Evolutionary conservation across 2,888 invertebrate species (phyloP).

Genomic region (Mycalesis mineus): DNA sequence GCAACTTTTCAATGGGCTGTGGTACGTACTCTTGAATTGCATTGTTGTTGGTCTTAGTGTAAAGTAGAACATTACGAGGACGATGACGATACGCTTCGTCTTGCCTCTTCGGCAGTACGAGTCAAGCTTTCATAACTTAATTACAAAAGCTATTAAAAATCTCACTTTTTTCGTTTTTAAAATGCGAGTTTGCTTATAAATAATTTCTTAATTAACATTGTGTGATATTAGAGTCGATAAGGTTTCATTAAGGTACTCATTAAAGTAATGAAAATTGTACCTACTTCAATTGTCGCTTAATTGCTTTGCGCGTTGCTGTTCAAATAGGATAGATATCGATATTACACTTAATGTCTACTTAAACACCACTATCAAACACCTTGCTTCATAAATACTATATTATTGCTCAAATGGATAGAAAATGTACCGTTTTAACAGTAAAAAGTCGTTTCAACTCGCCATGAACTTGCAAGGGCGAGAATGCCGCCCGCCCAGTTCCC

Average conservation of each 20-base stretch:
- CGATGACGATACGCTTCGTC: no score
- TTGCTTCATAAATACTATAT: constrained; percentile 3
- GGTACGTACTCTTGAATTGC: no score
- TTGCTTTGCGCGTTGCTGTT: background rate
- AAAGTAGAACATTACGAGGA: no score
- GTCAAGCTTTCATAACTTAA: no score
- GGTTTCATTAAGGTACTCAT: background rate
- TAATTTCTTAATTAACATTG: no score
- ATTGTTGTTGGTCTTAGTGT: no score
- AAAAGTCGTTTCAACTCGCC: constrained; percentile 45
- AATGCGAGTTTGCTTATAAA: no score
- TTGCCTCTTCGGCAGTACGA: no score
- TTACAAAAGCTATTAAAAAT: no score
- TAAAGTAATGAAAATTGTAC: background rate
- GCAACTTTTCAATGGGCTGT: no score
- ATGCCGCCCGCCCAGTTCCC: constrained; percentile 69
- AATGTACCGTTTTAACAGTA: constrained; percentile 17
- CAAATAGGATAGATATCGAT: background rate
- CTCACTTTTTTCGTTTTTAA: no score
- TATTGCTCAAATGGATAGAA: constrained; percentile 12
- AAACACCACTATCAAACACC: background rate
- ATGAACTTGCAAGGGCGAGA: constrained; percentile 66
- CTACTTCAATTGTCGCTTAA: background rate
- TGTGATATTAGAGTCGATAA: no score
- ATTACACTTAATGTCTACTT: background rate